phyloP scores from a whole-genome alignment of 2,113 vertebrate genomes.

The Gymnogyps californianus region DNA sequence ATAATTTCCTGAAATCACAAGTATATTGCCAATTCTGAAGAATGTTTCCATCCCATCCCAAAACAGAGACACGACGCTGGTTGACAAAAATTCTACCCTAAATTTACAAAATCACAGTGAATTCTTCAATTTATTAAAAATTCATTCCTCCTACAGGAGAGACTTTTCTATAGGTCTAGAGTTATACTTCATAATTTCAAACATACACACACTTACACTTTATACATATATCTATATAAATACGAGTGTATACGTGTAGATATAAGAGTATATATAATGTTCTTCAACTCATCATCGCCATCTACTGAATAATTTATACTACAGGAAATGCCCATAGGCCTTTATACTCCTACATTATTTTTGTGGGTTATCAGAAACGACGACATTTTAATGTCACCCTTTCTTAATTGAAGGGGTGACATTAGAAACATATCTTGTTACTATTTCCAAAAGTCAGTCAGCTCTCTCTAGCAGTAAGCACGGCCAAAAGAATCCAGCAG shows the following conservation, averaged over 20 bases:
- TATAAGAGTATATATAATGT: too few relatives aligned
- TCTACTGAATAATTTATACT: slow-evolving; percentile 4
- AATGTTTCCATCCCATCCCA: not conserved
- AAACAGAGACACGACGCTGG: not conserved
- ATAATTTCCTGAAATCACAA: not conserved
- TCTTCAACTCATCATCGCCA: not conserved
- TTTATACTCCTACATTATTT: not conserved
- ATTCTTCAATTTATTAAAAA: not conserved
- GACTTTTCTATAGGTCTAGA: not conserved
- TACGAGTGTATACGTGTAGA: not conserved
- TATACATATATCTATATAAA: not conserved
- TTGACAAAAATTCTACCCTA: not conserved
- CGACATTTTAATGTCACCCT: not conserved
- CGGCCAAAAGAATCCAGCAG: not conserved
- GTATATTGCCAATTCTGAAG: not conserved
- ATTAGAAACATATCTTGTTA: not conserved
- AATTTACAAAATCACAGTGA: not conserved
- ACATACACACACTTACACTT: not conserved
- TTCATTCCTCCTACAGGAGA: not conserved
- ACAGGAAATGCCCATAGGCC: not conserved
- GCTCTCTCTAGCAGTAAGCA: not conserved
- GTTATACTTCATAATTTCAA: not conserved
- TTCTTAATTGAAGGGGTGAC: not conserved
- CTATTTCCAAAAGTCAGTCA: not conserved
- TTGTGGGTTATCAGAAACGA: rapidly evolving